These are phyloP conservation scores for Acleris emargana DNA, from an alignment of 2,888 invertebrate species.

Conservation along the genomic window DNA sequence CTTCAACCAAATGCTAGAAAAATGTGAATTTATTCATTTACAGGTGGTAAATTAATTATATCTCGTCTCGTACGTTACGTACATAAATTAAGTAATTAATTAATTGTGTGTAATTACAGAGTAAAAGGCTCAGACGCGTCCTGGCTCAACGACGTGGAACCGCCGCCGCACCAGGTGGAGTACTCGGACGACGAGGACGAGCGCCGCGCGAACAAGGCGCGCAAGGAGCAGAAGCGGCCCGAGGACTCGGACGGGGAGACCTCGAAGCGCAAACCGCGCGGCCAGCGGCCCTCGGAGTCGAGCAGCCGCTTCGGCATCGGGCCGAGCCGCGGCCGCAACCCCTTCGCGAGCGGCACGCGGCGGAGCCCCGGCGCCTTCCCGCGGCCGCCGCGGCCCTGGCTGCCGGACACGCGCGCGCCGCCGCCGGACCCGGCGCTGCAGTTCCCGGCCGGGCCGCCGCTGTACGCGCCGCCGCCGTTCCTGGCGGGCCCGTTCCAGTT, in stretches of 20 bases:
- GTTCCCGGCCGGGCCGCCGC: constrained; percentile 49
- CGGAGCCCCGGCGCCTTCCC: constrained; percentile 55
- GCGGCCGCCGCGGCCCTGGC: constrained; percentile 56
- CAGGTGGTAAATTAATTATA: too few species aligned
- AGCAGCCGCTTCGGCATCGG: constrained; percentile 73
- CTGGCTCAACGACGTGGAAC: constrained; percentile 93
- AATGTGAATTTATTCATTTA: too few species aligned
- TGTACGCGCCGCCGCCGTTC: constrained; percentile 53
- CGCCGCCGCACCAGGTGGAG: constrained; percentile 88
- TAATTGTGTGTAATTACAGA: constrained; percentile 67
- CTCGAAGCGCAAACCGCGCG: constrained; percentile 57
- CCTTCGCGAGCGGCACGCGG: constrained; percentile 59
- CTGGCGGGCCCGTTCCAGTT: constrained; percentile 57
- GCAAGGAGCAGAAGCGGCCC: constrained; percentile 60
- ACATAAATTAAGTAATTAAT: too few species aligned
- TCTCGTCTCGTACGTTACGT: too few species aligned
- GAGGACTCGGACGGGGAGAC: constrained; percentile 60
- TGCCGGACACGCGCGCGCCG: constrained; percentile 53
- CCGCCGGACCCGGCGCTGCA: constrained; percentile 49
- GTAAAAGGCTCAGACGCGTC: constrained; percentile 94
- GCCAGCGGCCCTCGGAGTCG: constrained; percentile 72
- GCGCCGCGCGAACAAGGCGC: constrained; percentile 71
- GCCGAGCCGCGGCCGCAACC: constrained; percentile 65
- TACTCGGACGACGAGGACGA: constrained; percentile 97
- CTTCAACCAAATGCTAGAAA: too few species aligned